These are phyloP conservation scores for Drosophila eohydei DNA, from an alignment of 2,888 invertebrate genomes.

Conservation along the genomic window DNA sequence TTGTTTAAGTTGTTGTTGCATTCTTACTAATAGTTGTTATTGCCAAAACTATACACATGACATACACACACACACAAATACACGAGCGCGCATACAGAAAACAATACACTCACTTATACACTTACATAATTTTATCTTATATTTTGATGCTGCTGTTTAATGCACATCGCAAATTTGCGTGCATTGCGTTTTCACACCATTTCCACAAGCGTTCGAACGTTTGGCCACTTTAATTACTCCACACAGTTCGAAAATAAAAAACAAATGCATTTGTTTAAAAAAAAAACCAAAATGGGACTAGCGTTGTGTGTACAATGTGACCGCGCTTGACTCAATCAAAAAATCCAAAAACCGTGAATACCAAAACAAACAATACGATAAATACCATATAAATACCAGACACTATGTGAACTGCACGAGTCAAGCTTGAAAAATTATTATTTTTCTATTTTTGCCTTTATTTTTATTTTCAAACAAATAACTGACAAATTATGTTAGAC, in stretches of 20 bases:
- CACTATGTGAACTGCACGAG: neutral
- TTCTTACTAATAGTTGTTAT: conserved; percentile 57
- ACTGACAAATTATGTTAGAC: neutral
- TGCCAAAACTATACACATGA: conserved; percentile 42
- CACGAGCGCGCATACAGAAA: conserved; percentile 21
- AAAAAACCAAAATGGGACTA: conserved; percentile 70
- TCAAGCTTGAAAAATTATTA: no score
- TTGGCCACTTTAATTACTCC: conserved; percentile 41
- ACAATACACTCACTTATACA: conserved; percentile 40
- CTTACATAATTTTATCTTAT: conserved; percentile 70
- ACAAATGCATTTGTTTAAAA: conserved; percentile 75
- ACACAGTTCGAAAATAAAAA: conserved; percentile 67
- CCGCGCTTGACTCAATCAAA: conserved; percentile 12
- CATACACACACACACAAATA: conserved; percentile 20
- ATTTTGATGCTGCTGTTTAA: conserved; percentile 47
- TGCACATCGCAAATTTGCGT: conserved; percentile 57
- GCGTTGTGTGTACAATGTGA: conserved; percentile 50
- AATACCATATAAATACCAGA: conserved; percentile 24
- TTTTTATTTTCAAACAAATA: neutral
- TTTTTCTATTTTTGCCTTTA: neutral
- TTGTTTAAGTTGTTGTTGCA: conserved; percentile 49
- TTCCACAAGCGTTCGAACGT: conserved; percentile 40
- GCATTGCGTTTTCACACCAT: conserved; percentile 40
- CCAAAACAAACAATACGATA: conserved; percentile 10
- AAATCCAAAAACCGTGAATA: conserved; percentile 19